Conservation (phyloP, 1,140 invertebrate genomes). For the Drosophila mayri region DNA sequence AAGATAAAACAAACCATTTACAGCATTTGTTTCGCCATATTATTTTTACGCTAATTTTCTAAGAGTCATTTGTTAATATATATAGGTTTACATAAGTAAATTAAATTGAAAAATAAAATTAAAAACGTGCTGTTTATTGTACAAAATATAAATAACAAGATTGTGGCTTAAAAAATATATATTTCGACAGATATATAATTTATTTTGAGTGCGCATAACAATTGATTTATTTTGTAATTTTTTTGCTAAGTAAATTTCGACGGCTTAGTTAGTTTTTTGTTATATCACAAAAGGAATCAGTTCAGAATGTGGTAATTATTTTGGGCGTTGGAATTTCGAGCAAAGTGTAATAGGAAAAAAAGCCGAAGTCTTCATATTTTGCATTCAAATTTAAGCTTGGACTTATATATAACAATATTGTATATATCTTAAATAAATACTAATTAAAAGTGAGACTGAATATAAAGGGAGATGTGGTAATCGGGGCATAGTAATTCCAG, state of each 20-base stretch:
- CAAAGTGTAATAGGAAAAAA: background rate
- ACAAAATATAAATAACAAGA: background rate
- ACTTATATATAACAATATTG: background rate
- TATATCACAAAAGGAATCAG: no score
- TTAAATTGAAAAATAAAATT: background rate
- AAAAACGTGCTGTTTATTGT: background rate
- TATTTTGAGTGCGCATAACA: background rate
- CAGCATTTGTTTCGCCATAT: constrained; percentile 1
- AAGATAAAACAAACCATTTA: constrained; percentile 1
- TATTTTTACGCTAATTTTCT: background rate
- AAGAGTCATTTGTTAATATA: background rate
- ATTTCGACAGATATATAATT: background rate
- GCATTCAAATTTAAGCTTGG: no score
- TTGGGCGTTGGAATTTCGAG: background rate
- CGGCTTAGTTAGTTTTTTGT: background rate
- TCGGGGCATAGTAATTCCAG: no score
- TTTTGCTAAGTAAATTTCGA: background rate
- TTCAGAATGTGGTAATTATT: no score
- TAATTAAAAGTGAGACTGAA: background rate
- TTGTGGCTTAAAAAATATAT: background rate
- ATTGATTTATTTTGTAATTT: background rate
- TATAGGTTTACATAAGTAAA: background rate
- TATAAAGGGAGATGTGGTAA: background rate
- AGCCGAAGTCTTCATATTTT: no score
- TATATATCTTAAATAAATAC: background rate